Conservation (phyloP, 2,888 invertebrate genomes). For the Fabriciana adippe region DNA sequence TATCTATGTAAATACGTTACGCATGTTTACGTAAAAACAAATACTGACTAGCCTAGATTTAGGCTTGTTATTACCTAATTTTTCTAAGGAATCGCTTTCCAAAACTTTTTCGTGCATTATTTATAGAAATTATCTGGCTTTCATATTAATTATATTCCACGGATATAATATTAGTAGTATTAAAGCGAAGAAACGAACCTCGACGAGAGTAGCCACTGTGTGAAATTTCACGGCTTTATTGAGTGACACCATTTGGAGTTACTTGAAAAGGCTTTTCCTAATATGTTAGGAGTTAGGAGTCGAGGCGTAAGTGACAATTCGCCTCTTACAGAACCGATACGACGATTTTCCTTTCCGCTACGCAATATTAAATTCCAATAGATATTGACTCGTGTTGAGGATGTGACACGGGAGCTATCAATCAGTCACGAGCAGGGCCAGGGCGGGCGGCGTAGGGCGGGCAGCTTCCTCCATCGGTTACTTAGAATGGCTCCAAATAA, state of each 20-base stretch:
- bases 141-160: too few relatives aligned
- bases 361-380: slow-evolving; percentile 33
- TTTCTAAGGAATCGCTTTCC: too few relatives aligned
- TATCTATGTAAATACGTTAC: too few relatives aligned
- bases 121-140: too few relatives aligned
- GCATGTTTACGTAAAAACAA: too few relatives aligned
- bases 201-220: neutral
- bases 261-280: slow-evolving; percentile 15
- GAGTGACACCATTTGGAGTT: slow-evolving; percentile 7
- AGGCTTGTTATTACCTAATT: too few relatives aligned
- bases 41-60: too few relatives aligned
- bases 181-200: neutral
- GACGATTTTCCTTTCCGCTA: slow-evolving; percentile 21
- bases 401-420: slow-evolving; percentile 23
- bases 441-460: slow-evolving; percentile 1
- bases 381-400: slow-evolving; percentile 22
- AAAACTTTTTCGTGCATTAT: too few relatives aligned
- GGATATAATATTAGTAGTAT: neutral
- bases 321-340: slow-evolving; percentile 15
- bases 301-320: slow-evolving; percentile 13
- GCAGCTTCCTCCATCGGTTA: neutral
- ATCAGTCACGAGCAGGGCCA: slow-evolving; percentile 11
- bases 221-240: neutral
- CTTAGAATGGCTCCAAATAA: slow-evolving; percentile 22
- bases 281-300: slow-evolving; percentile 7